Evolutionary conservation across 2,113 vertebrate genomes (phyloP).

Genomic region (Gasterosteus aculeatus): DNA sequence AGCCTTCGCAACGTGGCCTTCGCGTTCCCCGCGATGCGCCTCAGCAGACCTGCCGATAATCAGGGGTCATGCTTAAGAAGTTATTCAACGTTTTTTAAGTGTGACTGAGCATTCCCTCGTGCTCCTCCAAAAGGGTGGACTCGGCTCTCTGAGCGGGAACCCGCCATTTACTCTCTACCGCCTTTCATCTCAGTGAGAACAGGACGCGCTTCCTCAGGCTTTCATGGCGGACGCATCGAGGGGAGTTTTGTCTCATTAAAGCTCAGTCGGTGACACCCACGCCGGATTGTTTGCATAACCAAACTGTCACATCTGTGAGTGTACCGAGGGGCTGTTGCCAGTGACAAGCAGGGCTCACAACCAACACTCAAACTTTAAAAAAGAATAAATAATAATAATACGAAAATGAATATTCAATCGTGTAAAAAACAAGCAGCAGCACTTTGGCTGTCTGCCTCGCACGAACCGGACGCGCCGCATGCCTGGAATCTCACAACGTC

Average conservation of each 20-base stretch:
- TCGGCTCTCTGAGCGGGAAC: constrained; percentile 33
- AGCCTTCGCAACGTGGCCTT: not conserved
- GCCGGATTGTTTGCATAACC: constrained; percentile 20
- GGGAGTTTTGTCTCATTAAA: constrained; percentile 34
- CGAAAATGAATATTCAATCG: not conserved
- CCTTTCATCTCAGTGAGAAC: constrained; percentile 32
- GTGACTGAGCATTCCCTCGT: constrained; percentile 22
- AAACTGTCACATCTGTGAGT: constrained; percentile 41
- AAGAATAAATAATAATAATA: not conserved
- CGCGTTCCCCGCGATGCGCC: not conserved
- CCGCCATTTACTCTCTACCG: constrained; percentile 39
- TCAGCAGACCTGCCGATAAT: not conserved
- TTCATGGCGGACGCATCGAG: constrained; percentile 18
- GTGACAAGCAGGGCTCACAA: not conserved
- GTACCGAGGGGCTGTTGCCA: not conserved
- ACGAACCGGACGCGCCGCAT: not conserved
- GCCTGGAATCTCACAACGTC: not conserved
- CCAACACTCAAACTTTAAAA: not conserved
- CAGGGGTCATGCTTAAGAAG: constrained; percentile 8
- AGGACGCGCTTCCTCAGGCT: constrained; percentile 20
- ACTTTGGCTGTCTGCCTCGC: not conserved
- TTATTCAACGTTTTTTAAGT: constrained; percentile 17
- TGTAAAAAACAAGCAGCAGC: not conserved
- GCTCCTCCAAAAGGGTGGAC: not conserved
- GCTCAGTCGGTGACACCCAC: constrained; percentile 41